Percentiles rank a stretch among this genome's conserved stretches.
phyloP scores from a whole-genome alignment of 2,797 vertebrate species.

The Carcharodon carcharias region DNA sequence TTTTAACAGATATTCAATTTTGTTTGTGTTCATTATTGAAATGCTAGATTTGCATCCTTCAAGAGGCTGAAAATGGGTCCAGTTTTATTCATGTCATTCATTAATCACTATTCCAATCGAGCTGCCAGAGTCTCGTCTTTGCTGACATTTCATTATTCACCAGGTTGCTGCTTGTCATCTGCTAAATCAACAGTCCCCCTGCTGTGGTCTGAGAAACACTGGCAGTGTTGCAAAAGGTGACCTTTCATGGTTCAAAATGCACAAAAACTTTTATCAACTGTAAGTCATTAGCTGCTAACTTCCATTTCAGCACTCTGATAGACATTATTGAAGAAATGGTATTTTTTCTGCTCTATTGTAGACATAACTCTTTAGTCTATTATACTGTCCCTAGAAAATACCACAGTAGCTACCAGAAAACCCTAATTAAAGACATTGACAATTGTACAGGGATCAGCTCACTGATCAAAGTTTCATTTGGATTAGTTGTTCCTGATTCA shows the following conservation, averaged over 20 bases:
- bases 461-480: neutral
- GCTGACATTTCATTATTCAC: slow-evolving; percentile 69
- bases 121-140: slow-evolving; percentile 68
- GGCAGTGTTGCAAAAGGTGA: slow-evolving; percentile 54
- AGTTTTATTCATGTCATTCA: slow-evolving; percentile 63
- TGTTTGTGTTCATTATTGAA: slow-evolving; percentile 52
- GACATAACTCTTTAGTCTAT: slow-evolving; percentile 5
- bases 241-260: slow-evolving; percentile 40
- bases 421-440: neutral
- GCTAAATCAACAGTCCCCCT: slow-evolving; percentile 67
- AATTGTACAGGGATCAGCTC: neutral
- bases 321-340: neutral
- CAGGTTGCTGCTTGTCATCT: slow-evolving; percentile 61
- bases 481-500: neutral
- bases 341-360: neutral
- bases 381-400: neutral
- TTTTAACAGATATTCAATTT: slow-evolving; percentile 28
- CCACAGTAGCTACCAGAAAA: neutral
- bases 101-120: slow-evolving; percentile 72
- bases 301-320: neutral
- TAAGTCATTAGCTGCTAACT: neutral
- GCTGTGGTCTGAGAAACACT: slow-evolving; percentile 60
- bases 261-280: slow-evolving; percentile 25
- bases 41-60: slow-evolving; percentile 64
- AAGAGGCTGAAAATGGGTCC: slow-evolving; percentile 46